phyloP scores from a whole-genome alignment of 2,888 invertebrate genomes.

The Bugula neritina region DNA sequence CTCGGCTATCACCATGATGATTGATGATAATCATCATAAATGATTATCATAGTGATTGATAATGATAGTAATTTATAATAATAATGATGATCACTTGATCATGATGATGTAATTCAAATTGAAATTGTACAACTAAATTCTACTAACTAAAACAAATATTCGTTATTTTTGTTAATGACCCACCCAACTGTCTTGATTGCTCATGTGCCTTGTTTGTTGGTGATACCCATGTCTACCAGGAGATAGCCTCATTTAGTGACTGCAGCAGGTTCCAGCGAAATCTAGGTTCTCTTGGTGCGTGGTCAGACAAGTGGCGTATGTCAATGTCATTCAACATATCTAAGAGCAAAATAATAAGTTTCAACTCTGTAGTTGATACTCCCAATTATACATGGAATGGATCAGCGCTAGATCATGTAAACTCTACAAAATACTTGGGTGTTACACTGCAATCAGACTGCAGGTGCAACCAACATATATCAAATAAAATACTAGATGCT shows the following conservation, averaged over 20 bases:
- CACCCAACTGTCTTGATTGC: not conserved
- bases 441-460: not conserved
- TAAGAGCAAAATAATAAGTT: not conserved
- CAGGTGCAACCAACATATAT: not conserved
- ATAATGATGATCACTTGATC: too few species aligned
- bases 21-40: too few species aligned
- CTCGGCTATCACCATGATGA: too few species aligned
- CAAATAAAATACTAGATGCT: not conserved
- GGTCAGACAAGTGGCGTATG: not conserved
- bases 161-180: not conserved
- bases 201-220: not conserved
- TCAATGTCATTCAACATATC: not conserved
- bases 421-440: conserved; percentile 7
- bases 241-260: not conserved
- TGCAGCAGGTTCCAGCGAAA: not conserved
- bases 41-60: too few species aligned
- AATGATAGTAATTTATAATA: too few species aligned
- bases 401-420: not conserved
- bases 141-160: too few species aligned
- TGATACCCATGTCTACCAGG: not conserved
- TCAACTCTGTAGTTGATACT: not conserved
- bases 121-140: too few species aligned
- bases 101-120: too few species aligned
- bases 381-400: not conserved
- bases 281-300: not conserved